Percentiles rank a stretch among this genome's conserved stretches.
Conservation (phyloP, 2,113 vertebrate genomes). For the Neofelis nebulosa region DNA sequence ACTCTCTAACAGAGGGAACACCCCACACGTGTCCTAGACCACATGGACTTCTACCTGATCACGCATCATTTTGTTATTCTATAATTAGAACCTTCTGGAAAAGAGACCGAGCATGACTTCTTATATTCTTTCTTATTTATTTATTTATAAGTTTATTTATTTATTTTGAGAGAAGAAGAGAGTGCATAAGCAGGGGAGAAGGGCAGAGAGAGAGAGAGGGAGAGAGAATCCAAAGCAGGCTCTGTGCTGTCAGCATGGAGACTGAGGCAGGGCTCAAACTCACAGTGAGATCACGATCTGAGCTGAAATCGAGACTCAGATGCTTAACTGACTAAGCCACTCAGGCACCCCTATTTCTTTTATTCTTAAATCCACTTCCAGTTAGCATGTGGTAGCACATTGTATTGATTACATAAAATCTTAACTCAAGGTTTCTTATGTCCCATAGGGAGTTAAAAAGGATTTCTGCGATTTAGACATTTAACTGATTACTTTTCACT, state of each 20-base stretch:
- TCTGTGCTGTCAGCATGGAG: too few species aligned
- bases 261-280: too few species aligned
- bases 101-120: background rate
- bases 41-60: background rate
- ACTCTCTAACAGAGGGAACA: background rate
- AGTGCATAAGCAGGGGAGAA: too few species aligned
- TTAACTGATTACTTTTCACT: slow-evolving; percentile 37
- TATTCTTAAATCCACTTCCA: background rate
- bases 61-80: background rate
- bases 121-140: background rate
- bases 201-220: too few species aligned
- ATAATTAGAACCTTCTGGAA: background rate
- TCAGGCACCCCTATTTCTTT: background rate
- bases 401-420: background rate
- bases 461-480: background rate
- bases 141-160: too few species aligned
- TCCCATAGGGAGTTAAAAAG: background rate
- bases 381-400: background rate
- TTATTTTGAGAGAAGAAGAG: too few species aligned
- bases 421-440: slow-evolving; percentile 24
- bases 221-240: too few species aligned
- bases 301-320: too few species aligned
- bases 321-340: too few species aligned
- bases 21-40: background rate
- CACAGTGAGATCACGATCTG: too few species aligned